Evolutionary conservation across 2,113 vertebrate genomes (phyloP), one percentile per base, ranked within the genome.

Genomic region (Cyprinodon tularosa): DNA sequence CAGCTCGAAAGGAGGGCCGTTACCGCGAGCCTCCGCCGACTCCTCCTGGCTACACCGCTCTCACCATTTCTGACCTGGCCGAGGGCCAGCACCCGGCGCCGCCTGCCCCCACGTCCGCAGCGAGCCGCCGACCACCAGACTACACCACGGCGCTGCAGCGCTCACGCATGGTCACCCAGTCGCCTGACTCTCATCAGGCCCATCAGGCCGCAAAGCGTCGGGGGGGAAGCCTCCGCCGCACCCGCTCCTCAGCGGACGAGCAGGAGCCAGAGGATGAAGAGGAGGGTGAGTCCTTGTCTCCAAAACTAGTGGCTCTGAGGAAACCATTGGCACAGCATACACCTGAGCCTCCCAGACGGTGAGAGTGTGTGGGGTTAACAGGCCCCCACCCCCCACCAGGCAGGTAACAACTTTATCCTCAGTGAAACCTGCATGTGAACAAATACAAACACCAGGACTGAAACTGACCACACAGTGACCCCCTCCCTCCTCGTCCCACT

Each of bases 131-230:
- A 78, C 98, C 98, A 1, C 98, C 98, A 0, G 98, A 99, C 93
- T 99, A 99, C 94, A 98, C 95, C 45, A 94, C 98, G 68, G 98
- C 98, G 12, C 95, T 99, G 76, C 98, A 99, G 94, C 95, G 97
- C 66, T 99, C 98, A 0, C 94, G 97, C 66, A 97, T 99, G 95
- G 94, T 99, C 76, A 96, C 96, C 36, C 95, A 97, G 68, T 94
- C 97, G 4, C 93, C 96, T 0, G 97, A 98, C 80, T 83, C 94
- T 20, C 90, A 93, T 2, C 84, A 93, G 12, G 95, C 93, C 6
- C 83, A 95, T 75, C 96, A 93, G 70, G 71, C 72, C 45, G 76
- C 87, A 69, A 90, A 91, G 15, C 90, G 88, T 62, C 80, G 92
- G 74, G 80, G 70, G 22, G 86, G 84, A 12, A 84, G 80, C 76